A percentile compares a stretch with the other conserved stretches of the same genome.
Evolutionary conservation across 2,888 invertebrate species (phyloP).

Genomic region (Conus canariensis): DNA sequence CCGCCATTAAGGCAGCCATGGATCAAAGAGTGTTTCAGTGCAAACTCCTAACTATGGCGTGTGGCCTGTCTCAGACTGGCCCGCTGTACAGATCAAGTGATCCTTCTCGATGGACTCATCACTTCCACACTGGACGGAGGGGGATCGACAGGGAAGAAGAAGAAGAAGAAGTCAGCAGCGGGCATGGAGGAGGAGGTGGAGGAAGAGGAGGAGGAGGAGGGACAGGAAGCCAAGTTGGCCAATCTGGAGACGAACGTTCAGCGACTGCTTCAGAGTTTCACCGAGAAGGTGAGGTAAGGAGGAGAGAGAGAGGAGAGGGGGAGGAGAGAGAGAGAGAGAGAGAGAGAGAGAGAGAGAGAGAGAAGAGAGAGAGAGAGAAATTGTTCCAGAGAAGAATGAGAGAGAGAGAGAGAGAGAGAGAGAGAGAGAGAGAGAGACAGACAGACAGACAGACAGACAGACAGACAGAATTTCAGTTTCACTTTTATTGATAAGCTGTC

Average conservation of each 20-base stretch:
- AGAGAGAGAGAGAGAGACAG: no score
- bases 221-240: neutral
- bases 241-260: slow-evolving; percentile 7
- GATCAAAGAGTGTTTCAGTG: no score
- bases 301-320: neutral
- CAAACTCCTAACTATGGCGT: no score
- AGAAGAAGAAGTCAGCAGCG: neutral
- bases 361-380: no score
- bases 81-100: neutral
- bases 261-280: neutral
- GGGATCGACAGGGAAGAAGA: neutral
- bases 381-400: no score
- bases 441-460: no score
- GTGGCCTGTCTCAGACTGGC: neutral
- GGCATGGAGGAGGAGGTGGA: neutral
- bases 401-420: no score
- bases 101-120: neutral
- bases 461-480: no score
- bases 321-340: neutral
- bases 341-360: no score
- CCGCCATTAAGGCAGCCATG: no score
- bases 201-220: neutral
- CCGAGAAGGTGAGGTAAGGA: no score
- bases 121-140: neutral
- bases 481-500: no score